Evolutionary conservation across 2,888 invertebrate genomes (phyloP), one percentile per base, ranked within the genome.

Genomic region (Tetragonisca angustula): DNA sequence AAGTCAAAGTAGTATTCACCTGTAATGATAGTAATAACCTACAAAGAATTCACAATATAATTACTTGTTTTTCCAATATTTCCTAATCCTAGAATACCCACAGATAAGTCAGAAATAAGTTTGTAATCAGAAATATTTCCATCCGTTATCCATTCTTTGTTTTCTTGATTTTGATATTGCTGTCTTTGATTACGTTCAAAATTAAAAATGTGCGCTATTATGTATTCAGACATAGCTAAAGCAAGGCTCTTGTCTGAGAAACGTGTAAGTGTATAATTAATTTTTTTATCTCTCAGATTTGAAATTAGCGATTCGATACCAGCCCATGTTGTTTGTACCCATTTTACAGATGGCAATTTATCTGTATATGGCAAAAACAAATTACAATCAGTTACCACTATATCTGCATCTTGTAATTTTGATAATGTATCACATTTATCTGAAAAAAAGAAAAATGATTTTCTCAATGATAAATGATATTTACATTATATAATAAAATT

Each of bases 71-170:
- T 93, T 61, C 96, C 96, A 84, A 96, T 96, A 70, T 92, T 94
- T 64, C 96, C 96, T 49, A 95, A 86, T 21, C 96, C 96, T 54
- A 96, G 90, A 79, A 96, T 94, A 13, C 96, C 96, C 83, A 96
- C 92, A 4, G 94, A 95, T 21, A 96, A 90, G 78, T 95, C 95
- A 50, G 92, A 91, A 79, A 96, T 93, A 2, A 93, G 86, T 68
- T 95, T 92, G 79, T 95, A 92, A 72, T 92, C 73, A 2, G 68
- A 73, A 76, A 95, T 93, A 85, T 91, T 94, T 2, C 93, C 94
- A 59, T 92, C 90, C n/a, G 76, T 71, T 11, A 59, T 81, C 95
- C 95, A 95, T 1, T 85, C 32, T 19, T 85, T 74, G 13, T 90
- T 87, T 52, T 86, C 89, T 87, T 95, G 95, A 88, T 95, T 94